Base-by-base conservation (phyloP, 2,113 vertebrate species). In the Grantiella picta region DNA sequence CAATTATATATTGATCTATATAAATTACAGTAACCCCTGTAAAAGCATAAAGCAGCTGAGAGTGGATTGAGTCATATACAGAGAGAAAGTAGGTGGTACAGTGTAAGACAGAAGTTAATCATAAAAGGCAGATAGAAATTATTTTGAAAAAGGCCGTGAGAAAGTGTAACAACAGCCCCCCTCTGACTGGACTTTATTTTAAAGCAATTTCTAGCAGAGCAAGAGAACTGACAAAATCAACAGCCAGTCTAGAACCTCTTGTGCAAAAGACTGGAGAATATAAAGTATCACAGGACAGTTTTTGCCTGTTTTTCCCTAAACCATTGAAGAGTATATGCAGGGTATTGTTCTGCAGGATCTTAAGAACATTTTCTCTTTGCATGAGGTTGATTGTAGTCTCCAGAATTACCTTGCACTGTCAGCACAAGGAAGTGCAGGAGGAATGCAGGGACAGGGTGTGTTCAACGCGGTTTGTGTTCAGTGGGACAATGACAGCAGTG, bases 51-150 rank as follows among this genome's bases (percentile, higher is more conserved):
- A 82, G 72, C 64, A 82, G 59, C 76, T 95, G 60, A 84, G 50
- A 76, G 44, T 64, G 31, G 31, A 61, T 11, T 94, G 95, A 97
- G 80, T 95, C 85, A 93, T 66, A 40, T 45, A 47, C n/a, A 85
- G 65, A 76, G 61, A 35, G 56, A 82, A 92, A 72, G 79, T 70
- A 81, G 45, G 38, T 79, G 65, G 65, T 79, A 42, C 27, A 53
- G n/a, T 22, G 16, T 88, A 86, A 97, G 63, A 89, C 76, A 84
- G 73, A 40, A 89, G 70, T 95, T 91, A 82, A 63, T 83, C 52
- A 80, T 91, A 38, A 87, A 93, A 90, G 57, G 70, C 92, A 95
- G 73, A 70, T 89, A 59, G 86, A 40, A 94, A 90, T 71, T 70
- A 78, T 35, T 91, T 81, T 42, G 50, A 93, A 89, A 54, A 63